Evolutionary conservation across 2,888 invertebrate species (phyloP).

Genomic region (Synanthedon andrenaeformis): DNA sequence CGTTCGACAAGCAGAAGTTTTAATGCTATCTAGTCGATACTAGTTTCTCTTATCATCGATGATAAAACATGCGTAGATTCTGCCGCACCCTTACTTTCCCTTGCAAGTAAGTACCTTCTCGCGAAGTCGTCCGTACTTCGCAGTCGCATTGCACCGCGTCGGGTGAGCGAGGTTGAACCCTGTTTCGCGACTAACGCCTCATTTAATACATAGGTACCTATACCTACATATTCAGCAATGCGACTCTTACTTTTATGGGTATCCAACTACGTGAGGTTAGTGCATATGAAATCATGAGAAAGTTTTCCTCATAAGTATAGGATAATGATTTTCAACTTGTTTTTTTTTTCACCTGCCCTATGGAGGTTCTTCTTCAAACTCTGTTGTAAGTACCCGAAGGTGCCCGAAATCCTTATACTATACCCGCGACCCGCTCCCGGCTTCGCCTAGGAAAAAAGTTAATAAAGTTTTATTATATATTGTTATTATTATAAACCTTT

Average conservation of each 20-base stretch:
- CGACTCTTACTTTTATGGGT: slow-evolving; percentile 37
- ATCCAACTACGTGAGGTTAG: slow-evolving; percentile 42
- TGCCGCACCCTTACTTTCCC: slow-evolving; percentile 65
- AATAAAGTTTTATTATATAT: too few species aligned
- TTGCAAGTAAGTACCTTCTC: slow-evolving; percentile 13
- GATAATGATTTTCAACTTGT: too few species aligned
- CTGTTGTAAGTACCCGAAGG: too few species aligned
- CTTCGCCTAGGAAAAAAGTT: too few species aligned
- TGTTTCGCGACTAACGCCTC: slow-evolving; percentile 37
- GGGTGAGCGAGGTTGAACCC: slow-evolving; percentile 38
- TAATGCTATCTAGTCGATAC: slow-evolving; percentile 28
- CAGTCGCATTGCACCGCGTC: slow-evolving; percentile 18
- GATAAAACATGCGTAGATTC: slow-evolving; percentile 61
- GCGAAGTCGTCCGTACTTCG: neutral
- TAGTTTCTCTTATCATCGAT: slow-evolving; percentile 63
- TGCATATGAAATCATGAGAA: slow-evolving; percentile 35
- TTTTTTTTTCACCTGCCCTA: too few species aligned
- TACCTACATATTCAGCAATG: slow-evolving; percentile 22
- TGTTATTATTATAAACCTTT: too few species aligned
- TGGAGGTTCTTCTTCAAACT: too few species aligned
- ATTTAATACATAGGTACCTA: slow-evolving; percentile 26
- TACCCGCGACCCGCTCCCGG: too few species aligned
- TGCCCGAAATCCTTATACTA: too few species aligned
- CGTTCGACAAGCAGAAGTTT: slow-evolving; percentile 11
- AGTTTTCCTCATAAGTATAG: slow-evolving; percentile 21